These are phyloP conservation scores for Lipophrys pholis DNA, from an alignment of 2,113 vertebrate genomes.

Conservation along the genomic window DNA sequence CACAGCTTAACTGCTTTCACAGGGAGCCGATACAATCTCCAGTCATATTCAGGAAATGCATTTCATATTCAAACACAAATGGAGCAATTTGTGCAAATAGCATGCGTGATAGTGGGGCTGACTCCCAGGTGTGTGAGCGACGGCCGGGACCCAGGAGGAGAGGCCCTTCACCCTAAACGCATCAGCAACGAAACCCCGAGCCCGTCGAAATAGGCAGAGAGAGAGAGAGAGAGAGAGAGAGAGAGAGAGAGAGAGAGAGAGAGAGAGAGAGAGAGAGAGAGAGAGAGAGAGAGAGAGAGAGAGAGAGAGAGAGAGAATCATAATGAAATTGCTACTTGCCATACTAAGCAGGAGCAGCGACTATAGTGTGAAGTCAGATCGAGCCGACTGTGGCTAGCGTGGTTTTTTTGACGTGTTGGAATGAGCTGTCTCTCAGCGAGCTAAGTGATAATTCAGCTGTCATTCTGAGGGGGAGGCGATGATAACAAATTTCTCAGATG, in stretches of 20 bases:
- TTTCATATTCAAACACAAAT: slow-evolving; percentile 79
- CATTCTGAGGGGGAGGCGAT: slow-evolving; percentile 44
- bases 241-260: slow-evolving; percentile 3
- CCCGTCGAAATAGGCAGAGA: slow-evolving; percentile 55
- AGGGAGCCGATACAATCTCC: slow-evolving; percentile 41
- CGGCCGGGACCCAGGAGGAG: slow-evolving; percentile 46
- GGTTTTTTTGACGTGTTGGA: slow-evolving; percentile 52
- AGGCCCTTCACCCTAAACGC: slow-evolving; percentile 65
- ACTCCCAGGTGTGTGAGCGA: slow-evolving; percentile 68
- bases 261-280: slow-evolving; percentile 31
- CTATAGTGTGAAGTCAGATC: slow-evolving; percentile 55
- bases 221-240: slow-evolving; percentile 13
- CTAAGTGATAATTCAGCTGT: slow-evolving; percentile 67
- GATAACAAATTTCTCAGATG: slow-evolving; percentile 39
- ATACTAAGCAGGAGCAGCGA: slow-evolving; percentile 56
- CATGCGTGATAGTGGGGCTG: slow-evolving; percentile 64
- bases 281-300: slow-evolving; percentile 21
- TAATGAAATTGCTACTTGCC: slow-evolving; percentile 59
- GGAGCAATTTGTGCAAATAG: slow-evolving; percentile 82
- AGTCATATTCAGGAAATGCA: slow-evolving; percentile 57
- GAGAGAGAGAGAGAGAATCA: neutral
- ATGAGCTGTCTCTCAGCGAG: slow-evolving; percentile 56
- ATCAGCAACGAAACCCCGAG: slow-evolving; percentile 50
- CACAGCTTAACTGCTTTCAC: slow-evolving; percentile 49
- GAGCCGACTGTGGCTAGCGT: slow-evolving; percentile 37